Base-by-base conservation (phyloP, 2,888 invertebrate genomes). In the Zygogramma bicolorata region DNA sequence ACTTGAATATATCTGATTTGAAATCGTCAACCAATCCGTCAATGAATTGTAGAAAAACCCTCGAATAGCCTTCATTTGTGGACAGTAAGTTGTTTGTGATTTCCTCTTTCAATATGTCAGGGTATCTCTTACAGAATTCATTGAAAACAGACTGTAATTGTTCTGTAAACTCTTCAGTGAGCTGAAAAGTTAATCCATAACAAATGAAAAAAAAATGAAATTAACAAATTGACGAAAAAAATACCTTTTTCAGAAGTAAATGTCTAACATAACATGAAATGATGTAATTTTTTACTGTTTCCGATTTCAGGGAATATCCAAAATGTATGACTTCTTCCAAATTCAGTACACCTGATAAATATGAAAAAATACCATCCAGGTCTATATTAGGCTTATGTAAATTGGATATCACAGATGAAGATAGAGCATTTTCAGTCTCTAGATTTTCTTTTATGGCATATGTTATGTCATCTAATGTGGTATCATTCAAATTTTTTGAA, bases 391-490 rank as follows among this genome's bases (percentile, higher is more conserved):
- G 27, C n/a, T 75, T 68, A 3, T 68, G 34, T 61, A 81, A 68
- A 68, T 77, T 68, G 27, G 68, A 58, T 61, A 80, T 68, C 31
- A 78, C 65, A 38, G 60, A 29, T 67, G 13, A 10, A 6, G 77
- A 71, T 61, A 77, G 22, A 22, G 31, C 25, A 42, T 77, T 73
- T 61, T 75, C 60, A 31, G 67, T 72, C 42, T 71, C 65, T 60
- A 81, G 65, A 70, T 70, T 74, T 63, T 77, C 80, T 49, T 72
- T 80, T 22, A 81, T 76, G 13, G 72, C 74, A 68, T 72, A 65
- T 22, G 65, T 61, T 46, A 79, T 61, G 67, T 77, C 79, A 34
- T 72, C 70, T 22, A 53, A 57, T 25, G 59, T 69, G 8, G 71
- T 71, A 13, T 67, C 60, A 65, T 75, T 70, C 53, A 68, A 18